A percentile compares a stretch with the other conserved stretches of the same genome.
phyloP scores from a whole-genome alignment of 2,888 invertebrate species.

The Clusia tigrina region DNA sequence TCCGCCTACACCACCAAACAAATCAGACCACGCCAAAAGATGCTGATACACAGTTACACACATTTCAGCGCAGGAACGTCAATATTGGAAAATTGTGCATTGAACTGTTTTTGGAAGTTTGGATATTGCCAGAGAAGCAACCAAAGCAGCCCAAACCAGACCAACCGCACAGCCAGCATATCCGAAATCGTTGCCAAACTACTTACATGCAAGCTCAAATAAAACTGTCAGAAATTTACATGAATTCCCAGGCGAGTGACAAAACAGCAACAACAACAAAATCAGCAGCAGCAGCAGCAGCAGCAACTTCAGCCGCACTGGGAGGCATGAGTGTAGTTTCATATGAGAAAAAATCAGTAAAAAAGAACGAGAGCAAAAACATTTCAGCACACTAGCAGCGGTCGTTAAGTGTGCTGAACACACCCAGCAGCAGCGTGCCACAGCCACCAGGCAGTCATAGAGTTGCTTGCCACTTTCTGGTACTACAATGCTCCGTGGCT shows the following conservation, averaged over 20 bases:
- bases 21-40: no score
- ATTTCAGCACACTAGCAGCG: constrained; percentile 2
- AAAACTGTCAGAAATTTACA: constrained; percentile 9
- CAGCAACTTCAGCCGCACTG: no score
- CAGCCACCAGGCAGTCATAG: background rate
- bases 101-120: background rate
- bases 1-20: no score
- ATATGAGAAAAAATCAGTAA: constrained; percentile 10
- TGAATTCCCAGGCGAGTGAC: constrained; percentile 10
- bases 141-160: background rate
- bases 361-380: no score
- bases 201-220: background rate
- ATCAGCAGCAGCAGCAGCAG: constrained; percentile 2
- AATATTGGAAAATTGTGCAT: constrained; percentile 4
- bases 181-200: background rate
- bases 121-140: background rate
- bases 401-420: constrained; percentile 1
- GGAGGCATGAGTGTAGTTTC: no score
- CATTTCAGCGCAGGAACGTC: no score
- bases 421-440: background rate
- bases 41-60: no score
- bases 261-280: background rate
- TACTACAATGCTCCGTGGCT: no score
- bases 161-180: no score
- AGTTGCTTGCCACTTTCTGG: background rate